Evolutionary conservation across 2,888 invertebrate species (phyloP), one percentile per base, ranked within the genome.

Genomic region (Chesias legatella): DNA sequence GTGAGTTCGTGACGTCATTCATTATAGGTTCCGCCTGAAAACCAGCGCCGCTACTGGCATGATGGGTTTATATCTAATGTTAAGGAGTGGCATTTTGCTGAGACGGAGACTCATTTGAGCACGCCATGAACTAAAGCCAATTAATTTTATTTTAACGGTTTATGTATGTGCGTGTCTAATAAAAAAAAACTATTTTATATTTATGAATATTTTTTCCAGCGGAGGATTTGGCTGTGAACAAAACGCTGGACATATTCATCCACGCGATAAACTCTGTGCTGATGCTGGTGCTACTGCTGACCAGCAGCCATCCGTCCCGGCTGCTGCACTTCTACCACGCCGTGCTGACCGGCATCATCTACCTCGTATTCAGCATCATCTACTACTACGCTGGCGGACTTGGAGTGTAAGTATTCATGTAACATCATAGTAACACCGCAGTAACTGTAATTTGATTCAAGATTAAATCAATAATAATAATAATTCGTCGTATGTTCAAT

Each of bases 381-480:
- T 96, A 94, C 73, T 94, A 91, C 71, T 66, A 80, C 20, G 90
- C 92, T 35, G 95, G 94, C 13, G 95, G 95, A 11, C 88, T 90
- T 6, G 91, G 92, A 67, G 90, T 91, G 90, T 91, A 71, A 82
- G 90, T 82, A 33, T n/a, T 8, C 1, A 3, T 29, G 10, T 11
- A 6, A 6, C 25, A 26, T 9, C 13, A 3, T 17, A 3, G 13
- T 17, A 17, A 17, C 13, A n/a, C n/a, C n/a, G n/a, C n/a, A n/a
- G n/a, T n/a, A n/a, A n/a, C n/a, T n/a, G n/a, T n/a, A n/a, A n/a
- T n/a, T n/a, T n/a, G n/a, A n/a, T n/a, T n/a, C n/a, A n/a, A n/a
- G n/a, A n/a, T n/a, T n/a, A n/a, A n/a, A n/a, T n/a, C n/a, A n/a
- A n/a, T n/a, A n/a, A n/a, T n/a, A n/a, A n/a, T n/a, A n/a, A n/a